Evolutionary conservation across 2,797 vertebrate genomes (phyloP), one percentile per base, ranked within the genome.

Genomic region (Anguilla marmorata): DNA sequence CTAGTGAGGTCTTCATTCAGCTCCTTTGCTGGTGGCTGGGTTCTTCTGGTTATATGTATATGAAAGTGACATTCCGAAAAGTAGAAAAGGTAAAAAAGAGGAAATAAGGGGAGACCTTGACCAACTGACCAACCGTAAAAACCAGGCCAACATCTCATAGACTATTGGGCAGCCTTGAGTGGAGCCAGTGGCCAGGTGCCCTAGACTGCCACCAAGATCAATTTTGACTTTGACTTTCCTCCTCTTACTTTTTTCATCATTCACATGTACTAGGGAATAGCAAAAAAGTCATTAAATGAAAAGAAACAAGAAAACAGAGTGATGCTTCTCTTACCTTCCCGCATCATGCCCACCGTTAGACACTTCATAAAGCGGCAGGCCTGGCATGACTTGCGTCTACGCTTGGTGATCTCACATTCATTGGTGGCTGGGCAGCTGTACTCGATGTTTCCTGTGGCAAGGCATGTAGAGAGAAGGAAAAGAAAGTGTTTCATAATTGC

Each of bases 341-440:
- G 98, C 96, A 99, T 97, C 98, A 99, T 99, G 93, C 98, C 98
- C 90, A 99, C 98, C 94, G 97, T 99, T 93, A 99, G 97, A 97
- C 98, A 99, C 96, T 99, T 99, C 98, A 99, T 99, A 96, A 99
- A 99, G 94, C 98, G 98, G 95, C 98, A 99, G 91, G 98, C 98
- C 96, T 99, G 98, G 97, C 98, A 99, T 83, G 98, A 99, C 94
- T 99, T 99, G 95, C 98, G 98, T 96, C 98, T 97, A 93, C 98
- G 98, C 95, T 99, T 99, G 90, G 98, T 99, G 96, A 99, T 99
- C 95, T 99, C 98, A 92, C 98, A 99, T 95, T 99, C 98, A 41
- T 99, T 99, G 3, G 98, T 99, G 92, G 98, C 98, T 16, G 98
- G 98, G 95, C 98, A 99, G 96, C 98, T 99, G 94, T 99, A 99